phyloP scores from a whole-genome alignment of 30 jellyfish, hydroid and myxozoan species.

The Hydractinia symbiolongicarpus region DNA sequence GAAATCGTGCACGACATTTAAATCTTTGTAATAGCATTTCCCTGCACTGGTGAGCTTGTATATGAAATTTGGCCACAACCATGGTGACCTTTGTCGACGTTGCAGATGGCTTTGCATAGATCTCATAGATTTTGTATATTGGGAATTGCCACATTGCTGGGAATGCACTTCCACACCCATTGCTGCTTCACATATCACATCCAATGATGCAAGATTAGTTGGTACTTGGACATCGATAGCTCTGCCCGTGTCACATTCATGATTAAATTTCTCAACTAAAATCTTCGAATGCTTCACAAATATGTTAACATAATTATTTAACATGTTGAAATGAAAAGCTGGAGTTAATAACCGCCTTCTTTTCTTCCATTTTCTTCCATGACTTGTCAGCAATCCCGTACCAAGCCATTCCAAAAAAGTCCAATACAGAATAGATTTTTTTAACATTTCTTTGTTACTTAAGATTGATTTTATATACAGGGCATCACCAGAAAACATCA shows the following conservation, averaged over 20 bases:
- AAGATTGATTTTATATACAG: background rate
- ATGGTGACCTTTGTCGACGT: constrained; percentile 32
- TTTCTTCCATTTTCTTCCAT: constrained; percentile 77
- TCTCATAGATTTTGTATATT: constrained; percentile 61
- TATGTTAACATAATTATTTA: constrained; percentile 57
- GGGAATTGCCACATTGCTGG: constrained; percentile 46
- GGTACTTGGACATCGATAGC: constrained; percentile 35
- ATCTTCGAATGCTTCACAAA: constrained; percentile 54
- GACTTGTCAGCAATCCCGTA: constrained; percentile 57
- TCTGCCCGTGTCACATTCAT: constrained; percentile 21
- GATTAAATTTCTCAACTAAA: constrained; percentile 40
- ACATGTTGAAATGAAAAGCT: constrained; percentile 78
- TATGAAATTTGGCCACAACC: constrained; percentile 71
- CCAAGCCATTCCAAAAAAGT: constrained; percentile 65
- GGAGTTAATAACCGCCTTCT: constrained; percentile 84
- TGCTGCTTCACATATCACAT: constrained; percentile 57
- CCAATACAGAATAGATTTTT: constrained; percentile 51
- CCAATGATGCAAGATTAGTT: constrained; percentile 29
- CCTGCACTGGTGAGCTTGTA: constrained; percentile 49
- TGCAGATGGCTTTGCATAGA: constrained; percentile 4
- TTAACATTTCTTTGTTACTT: constrained; percentile 29
- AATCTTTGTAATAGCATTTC: constrained; percentile 30
- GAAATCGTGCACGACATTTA: constrained; percentile 55
- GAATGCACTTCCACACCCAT: constrained; percentile 85
- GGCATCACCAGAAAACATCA: too few relatives aligned